These are phyloP conservation scores for Amaurobius ferox DNA, from an alignment of 2,888 invertebrate species.

Conservation along the genomic window DNA sequence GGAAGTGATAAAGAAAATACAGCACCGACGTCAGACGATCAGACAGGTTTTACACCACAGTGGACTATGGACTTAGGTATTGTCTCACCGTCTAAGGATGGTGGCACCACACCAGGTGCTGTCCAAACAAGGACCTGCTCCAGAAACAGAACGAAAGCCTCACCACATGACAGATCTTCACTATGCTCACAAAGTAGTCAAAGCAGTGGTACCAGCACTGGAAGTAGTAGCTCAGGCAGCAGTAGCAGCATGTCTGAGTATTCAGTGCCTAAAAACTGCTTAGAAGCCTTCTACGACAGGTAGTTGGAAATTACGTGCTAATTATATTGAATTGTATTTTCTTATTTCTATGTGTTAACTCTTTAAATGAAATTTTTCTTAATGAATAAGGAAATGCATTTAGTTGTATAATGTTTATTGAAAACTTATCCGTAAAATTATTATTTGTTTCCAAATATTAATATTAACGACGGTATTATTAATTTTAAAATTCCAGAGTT, in stretches of 20 bases:
- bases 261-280: constrained; percentile 72
- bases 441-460: no score
- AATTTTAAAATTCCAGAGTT: no score
- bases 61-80: constrained; percentile 71
- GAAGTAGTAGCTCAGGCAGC: constrained; percentile 78
- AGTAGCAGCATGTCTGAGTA: constrained; percentile 78
- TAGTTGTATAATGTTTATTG: no score
- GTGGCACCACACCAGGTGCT: neutral
- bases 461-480: no score
- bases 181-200: constrained; percentile 73
- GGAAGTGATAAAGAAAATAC: constrained; percentile 52
- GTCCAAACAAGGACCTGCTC: constrained; percentile 49
- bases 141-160: constrained; percentile 40
- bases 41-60: constrained; percentile 59
- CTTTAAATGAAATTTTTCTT: no score
- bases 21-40: constrained; percentile 29
- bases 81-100: constrained; percentile 48
- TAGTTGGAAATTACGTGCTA: neutral
- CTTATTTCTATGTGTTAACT: no score
- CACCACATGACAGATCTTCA: constrained; percentile 70
- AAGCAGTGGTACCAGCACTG: constrained; percentile 69
- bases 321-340: no score
- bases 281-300: constrained; percentile 73
- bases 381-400: no score
- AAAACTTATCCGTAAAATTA: no score